Base-by-base conservation (phyloP, 2,888 invertebrate genomes). In the Leucoma salicis region DNA sequence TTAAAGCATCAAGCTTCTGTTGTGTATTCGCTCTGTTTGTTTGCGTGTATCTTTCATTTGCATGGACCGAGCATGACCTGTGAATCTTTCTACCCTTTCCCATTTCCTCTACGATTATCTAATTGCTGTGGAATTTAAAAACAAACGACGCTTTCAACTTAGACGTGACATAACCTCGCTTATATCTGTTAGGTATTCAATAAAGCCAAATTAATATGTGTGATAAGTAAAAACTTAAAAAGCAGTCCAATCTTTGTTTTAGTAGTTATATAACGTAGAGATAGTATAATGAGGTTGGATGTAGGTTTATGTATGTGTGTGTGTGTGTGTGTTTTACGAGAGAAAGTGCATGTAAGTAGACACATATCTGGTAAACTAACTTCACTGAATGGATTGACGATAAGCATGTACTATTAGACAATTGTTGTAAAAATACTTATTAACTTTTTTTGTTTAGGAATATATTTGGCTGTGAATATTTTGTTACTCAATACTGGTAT, bases 21-120 rank as follows among this genome's bases (percentile, higher is more conserved):
- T 69, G 78, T 86, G 79, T 85, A 79, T 86, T 82, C 65, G 67
- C 74, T 78, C 65, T 70, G 78, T 83, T 88, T 80, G 82, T 88
- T 88, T 88, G 87, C 85, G 82, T 82, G 80, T 84, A 71, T 79
- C 66, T 83, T 84, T 89, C 77, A 87, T 89, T 89, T 88, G 89
- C 89, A 89, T 89, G 88, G 52, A 77, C 75, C 80, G 68, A 79
- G 89, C 88, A 89, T 89, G 89, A 68, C 73, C 74, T 80, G 76
- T 78, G 70, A 73, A 78, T 79, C 70, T 70, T 69, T 78, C 72
- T 76, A 71, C 70, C 77, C 74, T 74, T 67, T 73, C 70, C 78
- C 75, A 69, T 6, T 74, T 73, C 73, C 69, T 74, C 55, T 46
- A 53, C 54, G 58, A 74, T 66, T 62, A 57, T 66, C 57, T 71